Evolutionary conservation across 2,888 invertebrate species (phyloP).

Genomic region (Hemithea aestivaria): DNA sequence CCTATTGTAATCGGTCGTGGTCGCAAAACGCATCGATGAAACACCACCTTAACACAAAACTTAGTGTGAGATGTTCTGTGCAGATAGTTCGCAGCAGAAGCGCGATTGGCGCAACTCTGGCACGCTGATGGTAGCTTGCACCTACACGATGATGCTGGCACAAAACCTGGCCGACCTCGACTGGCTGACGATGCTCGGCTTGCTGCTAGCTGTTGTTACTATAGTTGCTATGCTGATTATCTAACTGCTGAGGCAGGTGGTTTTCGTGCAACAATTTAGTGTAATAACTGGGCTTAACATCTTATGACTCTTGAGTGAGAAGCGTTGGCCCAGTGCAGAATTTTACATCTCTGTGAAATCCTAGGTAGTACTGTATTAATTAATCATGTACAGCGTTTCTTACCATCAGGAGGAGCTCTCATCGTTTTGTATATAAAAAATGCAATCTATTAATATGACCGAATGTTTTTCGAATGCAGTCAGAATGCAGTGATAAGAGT

Average conservation of each 20-base stretch:
- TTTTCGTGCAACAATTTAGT: too few relatives aligned
- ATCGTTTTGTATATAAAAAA: too few relatives aligned
- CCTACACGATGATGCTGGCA: constrained; percentile 85
- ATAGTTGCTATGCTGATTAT: constrained; percentile 83
- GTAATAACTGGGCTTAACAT: too few relatives aligned
- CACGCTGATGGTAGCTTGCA: constrained; percentile 87
- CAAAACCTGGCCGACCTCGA: constrained; percentile 86
- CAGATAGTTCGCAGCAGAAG: constrained; percentile 72
- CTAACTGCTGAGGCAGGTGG: constrained; percentile 38
- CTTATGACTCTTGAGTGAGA: too few relatives aligned
- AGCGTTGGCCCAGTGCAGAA: too few relatives aligned
- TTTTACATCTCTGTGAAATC: too few relatives aligned
- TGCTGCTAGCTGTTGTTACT: constrained; percentile 86
- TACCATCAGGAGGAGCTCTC: too few relatives aligned
- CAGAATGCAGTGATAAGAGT: too few relatives aligned
- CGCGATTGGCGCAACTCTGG: constrained; percentile 81
- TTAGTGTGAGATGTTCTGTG: constrained; percentile 45
- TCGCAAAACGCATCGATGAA: constrained; percentile 21
- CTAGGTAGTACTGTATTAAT: too few relatives aligned
- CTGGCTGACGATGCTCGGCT: constrained; percentile 85
- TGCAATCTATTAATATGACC: too few relatives aligned
- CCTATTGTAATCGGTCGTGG: neutral
- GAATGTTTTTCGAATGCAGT: too few relatives aligned
- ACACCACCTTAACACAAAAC: constrained; percentile 27
- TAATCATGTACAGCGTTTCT: too few relatives aligned